Base-by-base conservation (phyloP, 2,113 vertebrate species). In the Glaucidium brasilianum region DNA sequence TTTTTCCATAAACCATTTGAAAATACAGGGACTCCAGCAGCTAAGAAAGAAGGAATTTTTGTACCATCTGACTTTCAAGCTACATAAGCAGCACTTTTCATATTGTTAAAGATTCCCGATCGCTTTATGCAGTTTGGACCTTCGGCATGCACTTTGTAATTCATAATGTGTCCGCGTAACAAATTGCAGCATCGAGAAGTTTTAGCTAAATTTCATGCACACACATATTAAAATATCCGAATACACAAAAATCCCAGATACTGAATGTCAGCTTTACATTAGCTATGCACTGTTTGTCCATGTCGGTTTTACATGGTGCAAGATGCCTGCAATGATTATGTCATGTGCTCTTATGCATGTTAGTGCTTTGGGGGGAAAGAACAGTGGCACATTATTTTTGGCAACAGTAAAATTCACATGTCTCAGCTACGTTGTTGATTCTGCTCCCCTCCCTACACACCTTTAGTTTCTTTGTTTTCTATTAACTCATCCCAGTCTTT, bases 391-490 rank as follows among this genome's bases (percentile, higher is more conserved):
- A 3, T 71, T 91, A 86, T 88, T 96, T 96, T 85, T 78, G 86
- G 94, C 45, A 94, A 90, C 15, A 35, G 79, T 60, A 81, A 85
- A 92, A 97, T 87, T 74, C 73, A 22, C 19, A 30, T 13, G 12
- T 88, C 83, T 95, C 87, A 78, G 86, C 37, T 41, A 18, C 5
- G 47, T 11, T 53, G 50, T 62, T 60, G 85, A 88, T 90, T 59
- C 64, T 1, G 11, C 59, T 73, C 76, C 59, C 86, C 79, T 80
- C 55, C 86, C 73, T 82, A 43, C 67, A 78, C 89, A 94, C 93
- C 74, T 85, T 93, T 85, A 50, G 43, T 71, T 94, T 68, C 97
- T 98, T 97, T 98, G 97, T 97, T 97, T 98, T 94, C 96, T 96
- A 95, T 96, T 93, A 97, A 96, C 96, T 97, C 94, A 84, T 92